phyloP scores from a whole-genome alignment of 1,140 invertebrate species.

The Heliothis subflexa region DNA sequence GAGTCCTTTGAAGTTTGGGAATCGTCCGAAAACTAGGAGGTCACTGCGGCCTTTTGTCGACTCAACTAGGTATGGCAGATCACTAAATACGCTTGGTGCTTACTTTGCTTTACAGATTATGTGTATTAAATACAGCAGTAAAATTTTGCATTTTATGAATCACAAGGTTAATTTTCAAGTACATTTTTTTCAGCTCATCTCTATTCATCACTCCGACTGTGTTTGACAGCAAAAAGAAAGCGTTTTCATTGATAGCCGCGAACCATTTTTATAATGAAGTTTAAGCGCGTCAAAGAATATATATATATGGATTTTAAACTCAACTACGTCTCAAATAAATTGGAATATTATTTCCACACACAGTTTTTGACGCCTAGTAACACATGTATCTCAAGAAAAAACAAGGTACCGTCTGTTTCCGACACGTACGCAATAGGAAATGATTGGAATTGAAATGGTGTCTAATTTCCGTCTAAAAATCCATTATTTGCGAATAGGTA shows the following conservation, averaged over 20 bases:
- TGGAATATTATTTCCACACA: no score
- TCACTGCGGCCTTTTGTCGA: neutral
- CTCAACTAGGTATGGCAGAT: neutral
- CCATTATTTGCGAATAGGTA: slow-evolving; percentile 56
- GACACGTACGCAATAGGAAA: slow-evolving; percentile 44
- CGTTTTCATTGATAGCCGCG: no score
- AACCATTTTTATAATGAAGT: no score
- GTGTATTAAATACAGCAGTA: neutral
- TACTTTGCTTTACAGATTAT: neutral
- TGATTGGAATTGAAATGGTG: slow-evolving; percentile 50
- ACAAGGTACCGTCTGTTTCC: slow-evolving; percentile 33
- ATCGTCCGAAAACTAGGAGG: neutral
- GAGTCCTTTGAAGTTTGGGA: neutral
- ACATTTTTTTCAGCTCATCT: no score
- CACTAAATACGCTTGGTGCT: neutral
- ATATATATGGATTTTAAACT: no score
- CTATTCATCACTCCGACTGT: no score
- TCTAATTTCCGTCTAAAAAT: slow-evolving; percentile 62
- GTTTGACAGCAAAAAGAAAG: no score
- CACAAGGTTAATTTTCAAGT: no score
- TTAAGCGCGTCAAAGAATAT: no score
- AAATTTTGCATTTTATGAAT: no score
- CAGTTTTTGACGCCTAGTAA: no score
- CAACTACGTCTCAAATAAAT: no score
- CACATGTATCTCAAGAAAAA: slow-evolving; percentile 14